phyloP scores from a whole-genome alignment of 2,888 invertebrate genomes.

The Microctonus brassicae region DNA sequence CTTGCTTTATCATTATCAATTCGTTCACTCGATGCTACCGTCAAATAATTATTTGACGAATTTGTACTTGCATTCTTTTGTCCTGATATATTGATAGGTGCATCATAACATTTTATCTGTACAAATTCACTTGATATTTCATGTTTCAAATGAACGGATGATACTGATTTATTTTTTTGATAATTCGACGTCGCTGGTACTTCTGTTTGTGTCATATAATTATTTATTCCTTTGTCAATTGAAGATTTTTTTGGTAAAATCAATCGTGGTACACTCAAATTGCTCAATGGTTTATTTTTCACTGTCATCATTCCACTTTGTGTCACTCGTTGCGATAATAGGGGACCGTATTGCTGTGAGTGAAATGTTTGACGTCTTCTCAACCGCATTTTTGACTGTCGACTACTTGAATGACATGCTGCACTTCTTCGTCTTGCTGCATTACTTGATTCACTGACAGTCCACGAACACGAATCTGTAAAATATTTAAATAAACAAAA shows the following conservation, averaged over 20 bases:
- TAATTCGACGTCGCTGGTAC: not conserved
- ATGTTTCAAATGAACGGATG: not conserved
- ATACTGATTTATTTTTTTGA: not conserved
- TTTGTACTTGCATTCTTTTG: not conserved
- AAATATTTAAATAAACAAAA: not conserved
- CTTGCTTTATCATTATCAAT: slow-evolving; percentile 25
- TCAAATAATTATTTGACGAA: slow-evolving; percentile 34
- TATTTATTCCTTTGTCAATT: slow-evolving; percentile 71
- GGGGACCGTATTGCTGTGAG: slow-evolving; percentile 55
- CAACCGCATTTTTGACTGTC: slow-evolving; percentile 60
- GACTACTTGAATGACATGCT: slow-evolving; percentile 51
- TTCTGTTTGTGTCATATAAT: slow-evolving; percentile 66
- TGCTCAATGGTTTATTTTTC: slow-evolving; percentile 63
- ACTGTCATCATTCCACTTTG: slow-evolving; percentile 53
- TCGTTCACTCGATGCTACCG: slow-evolving; percentile 1
- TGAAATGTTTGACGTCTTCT: slow-evolving; percentile 68
- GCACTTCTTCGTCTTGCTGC: slow-evolving; percentile 54
- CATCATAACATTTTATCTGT: not conserved
- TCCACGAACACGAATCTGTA: slow-evolving; percentile 53
- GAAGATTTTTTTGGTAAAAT: slow-evolving; percentile 63
- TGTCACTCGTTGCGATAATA: slow-evolving; percentile 50
- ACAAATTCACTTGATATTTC: not conserved
- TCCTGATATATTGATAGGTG: not conserved
- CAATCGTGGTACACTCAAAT: slow-evolving; percentile 63
- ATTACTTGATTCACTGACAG: not conserved